Conservation (phyloP, 2,888 invertebrate species). For the Mesorhabditis belari region DNA sequence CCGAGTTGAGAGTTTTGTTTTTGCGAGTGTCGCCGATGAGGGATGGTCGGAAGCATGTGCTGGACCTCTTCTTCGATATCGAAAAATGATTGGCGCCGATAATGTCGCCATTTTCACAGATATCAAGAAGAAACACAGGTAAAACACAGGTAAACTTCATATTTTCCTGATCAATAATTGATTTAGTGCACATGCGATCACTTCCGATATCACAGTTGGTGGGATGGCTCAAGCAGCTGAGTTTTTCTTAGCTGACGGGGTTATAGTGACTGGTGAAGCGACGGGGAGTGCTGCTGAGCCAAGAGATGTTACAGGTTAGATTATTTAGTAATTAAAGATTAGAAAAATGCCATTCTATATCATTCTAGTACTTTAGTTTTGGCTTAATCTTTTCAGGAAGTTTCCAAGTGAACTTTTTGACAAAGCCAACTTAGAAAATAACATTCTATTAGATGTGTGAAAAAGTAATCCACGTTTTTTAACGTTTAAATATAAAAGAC, state of each 20-base stretch:
- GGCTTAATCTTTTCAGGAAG: too few relatives aligned
- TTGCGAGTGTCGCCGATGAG: conserved; percentile 73
- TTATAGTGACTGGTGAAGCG: conserved; percentile 68
- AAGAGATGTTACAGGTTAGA: conserved; percentile 19
- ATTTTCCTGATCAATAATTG: too few relatives aligned
- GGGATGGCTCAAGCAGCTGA: conserved; percentile 66
- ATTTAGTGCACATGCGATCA: conserved; percentile 74
- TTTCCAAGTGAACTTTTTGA: too few relatives aligned
- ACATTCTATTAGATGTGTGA: too few relatives aligned
- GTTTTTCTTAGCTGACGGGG: conserved; percentile 71
- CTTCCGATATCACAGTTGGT: conserved; percentile 65
- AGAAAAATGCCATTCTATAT: too few relatives aligned
- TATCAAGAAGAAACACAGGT: conserved; percentile 79
- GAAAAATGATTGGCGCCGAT: conserved; percentile 66
- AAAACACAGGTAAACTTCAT: not conserved
- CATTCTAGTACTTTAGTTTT: too few relatives aligned
- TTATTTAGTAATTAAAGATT: too few relatives aligned
- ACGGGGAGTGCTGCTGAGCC: conserved; percentile 63
- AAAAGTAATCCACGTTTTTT: too few relatives aligned
- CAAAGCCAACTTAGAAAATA: too few relatives aligned
- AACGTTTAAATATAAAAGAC: too few relatives aligned
- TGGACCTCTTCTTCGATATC: conserved; percentile 67
- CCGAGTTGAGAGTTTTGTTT: conserved; percentile 73
- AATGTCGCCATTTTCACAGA: conserved; percentile 69
- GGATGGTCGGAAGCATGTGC: conserved; percentile 72